Conservation (phyloP, 2,888 invertebrate species). For the Himalopsyche kuldschensis region DNA sequence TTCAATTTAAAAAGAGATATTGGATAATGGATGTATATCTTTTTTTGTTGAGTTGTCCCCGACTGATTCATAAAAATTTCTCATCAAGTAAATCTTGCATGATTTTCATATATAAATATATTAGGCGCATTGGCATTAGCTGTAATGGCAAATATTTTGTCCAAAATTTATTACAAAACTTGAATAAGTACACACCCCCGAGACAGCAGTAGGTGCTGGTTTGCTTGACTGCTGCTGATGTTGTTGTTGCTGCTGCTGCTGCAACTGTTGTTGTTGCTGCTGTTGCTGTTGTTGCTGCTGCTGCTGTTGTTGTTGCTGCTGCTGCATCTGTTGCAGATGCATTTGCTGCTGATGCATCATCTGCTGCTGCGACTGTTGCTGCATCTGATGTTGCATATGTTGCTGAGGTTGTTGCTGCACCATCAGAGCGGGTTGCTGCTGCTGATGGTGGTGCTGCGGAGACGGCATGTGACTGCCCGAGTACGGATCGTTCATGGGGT, state of each 20-base stretch:
- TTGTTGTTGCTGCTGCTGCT: not conserved
- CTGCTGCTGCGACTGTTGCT: constrained; percentile 47
- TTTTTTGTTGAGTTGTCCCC: too few relatives aligned
- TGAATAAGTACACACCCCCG: constrained; percentile 38
- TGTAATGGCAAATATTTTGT: too few relatives aligned
- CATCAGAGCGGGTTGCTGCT: constrained; percentile 46
- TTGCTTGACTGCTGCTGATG: not conserved
- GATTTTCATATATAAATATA: too few relatives aligned
- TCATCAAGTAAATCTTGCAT: too few relatives aligned
- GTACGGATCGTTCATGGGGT: constrained; percentile 88
- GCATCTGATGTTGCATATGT: constrained; percentile 42
- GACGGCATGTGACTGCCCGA: constrained; percentile 55
- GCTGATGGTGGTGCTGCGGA: constrained; percentile 44
- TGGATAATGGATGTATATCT: too few relatives aligned
- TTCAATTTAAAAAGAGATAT: too few relatives aligned
- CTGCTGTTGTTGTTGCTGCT: not conserved
- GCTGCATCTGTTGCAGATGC: constrained; percentile 29
- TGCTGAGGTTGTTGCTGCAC: constrained; percentile 43
- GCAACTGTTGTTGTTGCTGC: not conserved
- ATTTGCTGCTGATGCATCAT: constrained; percentile 42
- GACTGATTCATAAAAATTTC: too few relatives aligned
- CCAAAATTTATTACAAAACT: too few relatives aligned
- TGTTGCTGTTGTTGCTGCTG: constrained; percentile 14
- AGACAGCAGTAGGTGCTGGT: constrained; percentile 36
- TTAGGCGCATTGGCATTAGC: too few relatives aligned